Evolutionary conservation across 2,113 vertebrate species (phyloP).

Genomic region (Mellivora capensis): DNA sequence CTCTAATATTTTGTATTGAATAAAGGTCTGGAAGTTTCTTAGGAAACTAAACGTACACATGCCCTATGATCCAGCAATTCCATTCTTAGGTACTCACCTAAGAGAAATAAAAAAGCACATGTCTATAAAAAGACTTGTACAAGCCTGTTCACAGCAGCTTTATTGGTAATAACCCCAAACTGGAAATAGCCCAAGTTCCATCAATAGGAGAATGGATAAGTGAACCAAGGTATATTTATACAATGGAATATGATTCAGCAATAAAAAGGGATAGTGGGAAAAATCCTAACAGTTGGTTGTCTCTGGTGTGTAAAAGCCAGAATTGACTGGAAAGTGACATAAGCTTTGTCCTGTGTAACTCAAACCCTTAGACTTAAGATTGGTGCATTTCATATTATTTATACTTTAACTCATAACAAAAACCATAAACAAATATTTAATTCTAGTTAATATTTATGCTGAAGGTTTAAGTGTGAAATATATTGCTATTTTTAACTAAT

Average conservation of each 20-base stretch:
- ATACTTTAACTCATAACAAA: not conserved
- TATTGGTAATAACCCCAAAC: not conserved
- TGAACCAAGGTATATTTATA: not conserved
- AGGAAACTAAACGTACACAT: not conserved
- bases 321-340: not conserved
- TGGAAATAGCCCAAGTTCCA: not conserved
- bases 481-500: not conserved
- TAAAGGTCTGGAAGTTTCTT: not conserved
- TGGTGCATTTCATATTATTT: not conserved
- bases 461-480: not conserved
- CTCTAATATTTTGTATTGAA: not conserved
- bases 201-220: not conserved
- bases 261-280: not conserved
- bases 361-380: not conserved
- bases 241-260: not conserved
- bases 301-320: not conserved
- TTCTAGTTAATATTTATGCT: not conserved
- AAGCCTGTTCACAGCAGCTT: not conserved
- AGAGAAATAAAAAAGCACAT: not conserved
- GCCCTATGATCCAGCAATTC: not conserved
- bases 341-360: not conserved
- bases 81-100: not conserved
- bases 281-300: not conserved
- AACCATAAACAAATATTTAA: not conserved
- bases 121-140: not conserved